Evolutionary conservation across 2,888 invertebrate species (phyloP), one percentile per base, ranked within the genome.

Genomic region (Polymixis lichenea): DNA sequence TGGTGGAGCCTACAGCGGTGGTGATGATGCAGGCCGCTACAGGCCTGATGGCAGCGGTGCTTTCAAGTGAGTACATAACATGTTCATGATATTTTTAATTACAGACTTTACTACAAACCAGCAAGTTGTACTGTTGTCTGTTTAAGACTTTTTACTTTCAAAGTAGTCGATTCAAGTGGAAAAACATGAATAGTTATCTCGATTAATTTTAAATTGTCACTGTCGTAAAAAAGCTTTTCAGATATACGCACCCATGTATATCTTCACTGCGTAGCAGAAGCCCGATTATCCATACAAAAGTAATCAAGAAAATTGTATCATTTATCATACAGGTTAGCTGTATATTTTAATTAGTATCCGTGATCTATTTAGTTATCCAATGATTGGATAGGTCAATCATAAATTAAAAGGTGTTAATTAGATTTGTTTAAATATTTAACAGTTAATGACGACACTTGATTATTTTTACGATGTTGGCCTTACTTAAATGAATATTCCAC

Each of bases 21-120:
- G 77, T 58, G 88, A 89, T 25, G 88, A 86, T n/a, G 85, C 78
- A 43, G 91, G 91, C 72, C 91, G 84, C 77, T 93, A 93, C 90
- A 92, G 86, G 73, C 93, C 92, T 56, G 89, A 90, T 72, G 83
- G 83, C 81, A 89, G 82, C 64, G 90, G 90, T 49, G 78, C 68
- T 76, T 91, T 77, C 78, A 83, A 87, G 93, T 93, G 70, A 90
- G 88, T 72, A n/a, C 6, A 55, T 38, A 38, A 8, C 0, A 19
- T 56, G 56, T n/a, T 55, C 13, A 38, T 17, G 4, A 4, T n/a
- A n/a, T n/a, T 53, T n/a, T 32, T n/a, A 32, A 22, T 2, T 32
- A 9, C 8, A 32, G 9, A 11, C n/a, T 51, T 17, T 53, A 67
- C n/a, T 53, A 53, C 11, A 55, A 32, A 19, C 11, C 32, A n/a